A percentile compares a stretch with the other conserved stretches of the same genome.
Conservation (phyloP, 2,888 invertebrate genomes). For the Cancer borealis region DNA sequence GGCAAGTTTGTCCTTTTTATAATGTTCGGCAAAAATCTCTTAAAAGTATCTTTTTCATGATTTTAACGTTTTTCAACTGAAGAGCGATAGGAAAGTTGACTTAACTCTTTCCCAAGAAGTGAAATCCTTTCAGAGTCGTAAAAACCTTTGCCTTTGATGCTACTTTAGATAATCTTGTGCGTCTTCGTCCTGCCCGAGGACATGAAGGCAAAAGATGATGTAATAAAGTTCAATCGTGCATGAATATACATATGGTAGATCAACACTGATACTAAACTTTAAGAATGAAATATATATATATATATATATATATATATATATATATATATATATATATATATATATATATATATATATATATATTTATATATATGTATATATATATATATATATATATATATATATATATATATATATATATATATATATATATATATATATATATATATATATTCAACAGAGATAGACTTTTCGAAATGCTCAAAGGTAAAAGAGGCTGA, state of each 20-base stretch:
- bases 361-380: too few species aligned
- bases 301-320: not conserved
- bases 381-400: too few species aligned
- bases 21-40: too few species aligned
- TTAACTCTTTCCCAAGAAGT: not conserved
- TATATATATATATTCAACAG: not conserved
- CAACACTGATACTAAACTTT: not conserved
- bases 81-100: not conserved
- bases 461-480: too few species aligned
- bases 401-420: too few species aligned
- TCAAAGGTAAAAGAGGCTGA: too few species aligned
- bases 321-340: not conserved
- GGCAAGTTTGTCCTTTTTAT: too few species aligned
- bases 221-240: too few species aligned
- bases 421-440: not conserved
- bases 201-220: not conserved
- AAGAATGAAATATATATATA: not conserved
- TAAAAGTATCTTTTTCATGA: not conserved
- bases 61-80: not conserved
- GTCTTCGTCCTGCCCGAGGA: not conserved
- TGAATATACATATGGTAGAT: not conserved
- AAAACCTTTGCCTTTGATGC: constrained; percentile 2
- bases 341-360: not conserved
- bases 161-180: not conserved
- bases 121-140: not conserved